Percentiles rank a stretch among this genome's conserved stretches.
These are phyloP conservation scores for Xestia sexstrigata DNA, from an alignment of 2,888 invertebrate species.

Conservation along the genomic window DNA sequence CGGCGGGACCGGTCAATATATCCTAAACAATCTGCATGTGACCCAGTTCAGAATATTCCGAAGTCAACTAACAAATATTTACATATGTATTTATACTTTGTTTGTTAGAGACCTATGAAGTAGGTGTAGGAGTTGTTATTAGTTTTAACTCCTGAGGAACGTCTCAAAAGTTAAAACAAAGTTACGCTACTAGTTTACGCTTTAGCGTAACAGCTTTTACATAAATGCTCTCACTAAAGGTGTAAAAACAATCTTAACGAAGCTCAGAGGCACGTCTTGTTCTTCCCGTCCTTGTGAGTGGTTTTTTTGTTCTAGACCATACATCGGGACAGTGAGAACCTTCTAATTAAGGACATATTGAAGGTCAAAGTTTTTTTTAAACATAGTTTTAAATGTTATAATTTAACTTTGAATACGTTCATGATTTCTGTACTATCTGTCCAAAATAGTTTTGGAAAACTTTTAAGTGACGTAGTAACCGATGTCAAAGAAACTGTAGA, in stretches of 20 bases:
- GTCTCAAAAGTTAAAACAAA: background rate
- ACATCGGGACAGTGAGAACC: background rate
- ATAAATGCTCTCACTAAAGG: no score
- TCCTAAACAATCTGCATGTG: constrained; percentile 52
- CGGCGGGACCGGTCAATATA: constrained; percentile 30
- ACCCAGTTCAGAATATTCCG: constrained; percentile 34
- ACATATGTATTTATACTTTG: constrained; percentile 29
- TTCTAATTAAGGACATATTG: background rate
- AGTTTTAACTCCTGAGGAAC: background rate
- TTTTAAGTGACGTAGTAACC: constrained; percentile 80
- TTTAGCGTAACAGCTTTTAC: no score
- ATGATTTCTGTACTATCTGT: constrained; percentile 61
- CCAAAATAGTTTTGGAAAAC: constrained; percentile 78
- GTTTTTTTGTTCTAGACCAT: background rate
- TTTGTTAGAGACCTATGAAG: background rate
- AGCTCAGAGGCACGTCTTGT: background rate
- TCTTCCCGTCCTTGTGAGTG: no score
- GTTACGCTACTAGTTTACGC: no score
- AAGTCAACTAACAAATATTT: constrained; percentile 43
- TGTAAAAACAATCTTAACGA: background rate
- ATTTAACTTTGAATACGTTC: background rate
- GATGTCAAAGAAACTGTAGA: constrained; percentile 83
- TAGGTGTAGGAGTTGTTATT: background rate
- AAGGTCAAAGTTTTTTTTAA: background rate
- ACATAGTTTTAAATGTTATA: background rate